These are phyloP conservation scores for Toxotes jaculatrix DNA, from an alignment of 2,113 vertebrate genomes.

Conservation along the genomic window DNA sequence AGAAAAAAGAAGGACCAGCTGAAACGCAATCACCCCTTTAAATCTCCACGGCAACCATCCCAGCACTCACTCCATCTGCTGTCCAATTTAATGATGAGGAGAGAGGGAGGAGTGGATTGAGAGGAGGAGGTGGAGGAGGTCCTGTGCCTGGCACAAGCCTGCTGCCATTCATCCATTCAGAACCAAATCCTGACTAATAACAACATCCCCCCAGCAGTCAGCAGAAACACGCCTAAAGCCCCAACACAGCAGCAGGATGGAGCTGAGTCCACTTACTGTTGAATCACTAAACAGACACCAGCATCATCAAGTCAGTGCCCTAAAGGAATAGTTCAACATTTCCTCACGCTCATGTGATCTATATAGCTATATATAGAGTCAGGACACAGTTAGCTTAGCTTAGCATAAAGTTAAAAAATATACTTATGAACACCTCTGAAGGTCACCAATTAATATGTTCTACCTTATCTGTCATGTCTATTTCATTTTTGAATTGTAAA, in stretches of 20 bases:
- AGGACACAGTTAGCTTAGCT: background rate
- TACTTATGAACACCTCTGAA: background rate
- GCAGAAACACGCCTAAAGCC: constrained; percentile 33
- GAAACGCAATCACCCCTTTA: constrained; percentile 66
- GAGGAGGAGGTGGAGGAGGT: constrained; percentile 54
- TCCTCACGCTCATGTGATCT: background rate
- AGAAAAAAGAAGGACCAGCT: constrained; percentile 40
- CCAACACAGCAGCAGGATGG: background rate
- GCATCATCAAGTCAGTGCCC: background rate
- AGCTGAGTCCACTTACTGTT: background rate
- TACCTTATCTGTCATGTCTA: too few species aligned
- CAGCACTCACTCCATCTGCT: constrained; percentile 80
- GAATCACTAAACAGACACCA: background rate
- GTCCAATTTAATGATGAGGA: constrained; percentile 72
- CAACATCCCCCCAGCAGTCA: constrained; percentile 31
- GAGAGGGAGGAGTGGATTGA: constrained; percentile 26
- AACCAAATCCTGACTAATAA: constrained; percentile 58
- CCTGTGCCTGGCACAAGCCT: constrained; percentile 78
- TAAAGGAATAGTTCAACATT: background rate
- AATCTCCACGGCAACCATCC: constrained; percentile 76
- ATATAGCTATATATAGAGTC: background rate
- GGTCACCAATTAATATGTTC: background rate
- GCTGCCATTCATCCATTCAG: constrained; percentile 72
- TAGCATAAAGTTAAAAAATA: background rate
- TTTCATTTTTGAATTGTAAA: background rate